phyloP scores from a whole-genome alignment of 2,888 invertebrate genomes.

The Eupithecia insigniata region DNA sequence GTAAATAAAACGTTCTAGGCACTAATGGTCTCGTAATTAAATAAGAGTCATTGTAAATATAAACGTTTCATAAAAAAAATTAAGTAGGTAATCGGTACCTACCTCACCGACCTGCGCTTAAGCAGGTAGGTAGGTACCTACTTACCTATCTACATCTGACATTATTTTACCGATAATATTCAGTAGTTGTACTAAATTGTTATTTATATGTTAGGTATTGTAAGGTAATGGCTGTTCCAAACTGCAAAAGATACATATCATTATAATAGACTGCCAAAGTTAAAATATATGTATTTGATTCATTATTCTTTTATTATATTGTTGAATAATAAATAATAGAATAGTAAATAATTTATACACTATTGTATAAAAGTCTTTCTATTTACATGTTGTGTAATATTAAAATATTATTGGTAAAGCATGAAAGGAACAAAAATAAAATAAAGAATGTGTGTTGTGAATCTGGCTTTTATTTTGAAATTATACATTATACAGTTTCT shows the following conservation, averaged over 20 bases:
- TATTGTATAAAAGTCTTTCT: constrained; percentile 84
- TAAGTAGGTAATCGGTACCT: constrained; percentile 12
- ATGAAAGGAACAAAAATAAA: constrained; percentile 63
- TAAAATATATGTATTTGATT: constrained; percentile 49
- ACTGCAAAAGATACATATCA: constrained; percentile 84
- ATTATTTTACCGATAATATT: background rate
- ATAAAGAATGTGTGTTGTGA: constrained; percentile 83
- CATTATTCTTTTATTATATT: constrained; percentile 75
- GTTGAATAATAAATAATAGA: constrained; percentile 78
- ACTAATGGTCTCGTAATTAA: constrained; percentile 36
- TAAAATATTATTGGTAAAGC: constrained; percentile 74
- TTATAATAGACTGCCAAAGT: constrained; percentile 82
- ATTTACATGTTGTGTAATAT: constrained; percentile 84
- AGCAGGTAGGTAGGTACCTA: background rate
- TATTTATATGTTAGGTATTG: constrained; percentile 37
- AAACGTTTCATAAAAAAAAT: constrained; percentile 22
- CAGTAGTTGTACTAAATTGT: constrained; percentile 20
- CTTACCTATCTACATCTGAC: background rate
- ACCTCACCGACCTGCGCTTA: background rate
- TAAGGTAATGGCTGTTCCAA: constrained; percentile 78
- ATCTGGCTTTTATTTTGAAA: constrained; percentile 48
- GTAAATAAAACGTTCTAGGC: constrained; percentile 42
- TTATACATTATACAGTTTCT: no score
- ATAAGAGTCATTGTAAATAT: constrained; percentile 29
- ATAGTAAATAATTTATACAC: constrained; percentile 80